Evolutionary conservation across 2,113 vertebrate genomes (phyloP).

Genomic region (Proteles cristata): DNA sequence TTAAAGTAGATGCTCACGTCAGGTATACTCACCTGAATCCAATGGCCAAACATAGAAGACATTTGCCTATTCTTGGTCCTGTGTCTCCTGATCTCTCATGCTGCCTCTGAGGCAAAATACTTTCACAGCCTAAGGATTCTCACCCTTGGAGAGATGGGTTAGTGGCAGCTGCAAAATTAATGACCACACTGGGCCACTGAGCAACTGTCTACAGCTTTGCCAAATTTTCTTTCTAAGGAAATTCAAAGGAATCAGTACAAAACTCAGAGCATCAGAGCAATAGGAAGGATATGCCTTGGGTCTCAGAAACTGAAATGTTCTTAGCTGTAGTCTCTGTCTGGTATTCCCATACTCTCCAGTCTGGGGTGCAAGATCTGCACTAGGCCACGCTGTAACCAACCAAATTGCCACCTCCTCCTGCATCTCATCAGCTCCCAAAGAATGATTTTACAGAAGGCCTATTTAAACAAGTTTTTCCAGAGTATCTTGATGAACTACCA

Average conservation of each 20-base stretch:
- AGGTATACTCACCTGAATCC: not conserved
- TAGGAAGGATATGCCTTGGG: not conserved
- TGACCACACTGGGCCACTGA: not conserved
- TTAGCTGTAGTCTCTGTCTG: not conserved
- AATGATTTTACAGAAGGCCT: not conserved
- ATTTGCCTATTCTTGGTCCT: not conserved
- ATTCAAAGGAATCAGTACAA: not conserved
- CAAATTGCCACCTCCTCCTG: not conserved
- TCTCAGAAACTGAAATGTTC: not conserved
- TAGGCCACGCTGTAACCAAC: not conserved
- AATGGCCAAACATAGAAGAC: not conserved
- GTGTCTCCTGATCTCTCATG: not conserved
- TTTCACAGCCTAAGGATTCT: not conserved
- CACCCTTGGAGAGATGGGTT: fast-evolving
- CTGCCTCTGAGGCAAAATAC: not conserved
- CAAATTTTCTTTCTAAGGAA: slow-evolving; percentile 28
- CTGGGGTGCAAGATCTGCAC: not conserved
- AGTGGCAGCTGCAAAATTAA: not conserved
- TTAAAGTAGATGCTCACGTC: not conserved
- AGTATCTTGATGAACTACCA: not conserved
- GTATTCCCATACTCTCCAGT: not conserved
- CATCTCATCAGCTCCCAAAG: not conserved
- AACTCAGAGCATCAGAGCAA: not conserved
- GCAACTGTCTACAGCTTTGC: not conserved
- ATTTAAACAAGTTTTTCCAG: not conserved